These are phyloP conservation scores for Myotis findleyi DNA, from an alignment of 2,797 vertebrate genomes.

Conservation along the genomic window DNA sequence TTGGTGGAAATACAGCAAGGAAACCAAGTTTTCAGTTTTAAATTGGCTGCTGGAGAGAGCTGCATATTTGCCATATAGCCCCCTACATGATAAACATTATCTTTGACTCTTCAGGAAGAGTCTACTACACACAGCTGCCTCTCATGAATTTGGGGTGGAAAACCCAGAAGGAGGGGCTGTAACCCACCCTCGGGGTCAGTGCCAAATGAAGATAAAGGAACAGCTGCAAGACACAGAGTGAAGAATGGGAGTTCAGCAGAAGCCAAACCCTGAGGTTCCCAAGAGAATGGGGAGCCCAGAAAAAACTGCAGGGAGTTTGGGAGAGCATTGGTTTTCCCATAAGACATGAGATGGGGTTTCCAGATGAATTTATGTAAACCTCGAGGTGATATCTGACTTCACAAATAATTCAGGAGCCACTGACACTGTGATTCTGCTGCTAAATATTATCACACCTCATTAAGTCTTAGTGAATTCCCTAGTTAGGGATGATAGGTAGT, in stretches of 20 bases:
- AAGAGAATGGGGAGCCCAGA: background rate
- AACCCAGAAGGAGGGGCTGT: slow-evolving; percentile 54
- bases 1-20: slow-evolving; percentile 6
- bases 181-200: background rate
- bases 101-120: slow-evolving; percentile 61
- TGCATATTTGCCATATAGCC: background rate
- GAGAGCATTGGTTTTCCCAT: background rate
- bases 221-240: slow-evolving; percentile 66
- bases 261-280: slow-evolving; percentile 43
- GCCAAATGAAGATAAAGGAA: slow-evolving; percentile 75
- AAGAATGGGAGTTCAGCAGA: slow-evolving; percentile 49
- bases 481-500: background rate
- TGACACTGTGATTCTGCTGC: background rate
- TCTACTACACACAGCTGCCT: slow-evolving; percentile 62
- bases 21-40: slow-evolving; percentile 30
- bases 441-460: background rate
- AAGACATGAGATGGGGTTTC: background rate
- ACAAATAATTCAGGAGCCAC: background rate
- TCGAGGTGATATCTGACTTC: background rate
- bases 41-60: background rate
- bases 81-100: background rate
- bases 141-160: slow-evolving; percentile 63
- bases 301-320: background rate
- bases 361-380: background rate
- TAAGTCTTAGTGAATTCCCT: background rate